Percentiles rank a stretch among this genome's conserved stretches.
phyloP scores from a whole-genome alignment of 2,113 vertebrate genomes.

The Anser brachyrhynchus region DNA sequence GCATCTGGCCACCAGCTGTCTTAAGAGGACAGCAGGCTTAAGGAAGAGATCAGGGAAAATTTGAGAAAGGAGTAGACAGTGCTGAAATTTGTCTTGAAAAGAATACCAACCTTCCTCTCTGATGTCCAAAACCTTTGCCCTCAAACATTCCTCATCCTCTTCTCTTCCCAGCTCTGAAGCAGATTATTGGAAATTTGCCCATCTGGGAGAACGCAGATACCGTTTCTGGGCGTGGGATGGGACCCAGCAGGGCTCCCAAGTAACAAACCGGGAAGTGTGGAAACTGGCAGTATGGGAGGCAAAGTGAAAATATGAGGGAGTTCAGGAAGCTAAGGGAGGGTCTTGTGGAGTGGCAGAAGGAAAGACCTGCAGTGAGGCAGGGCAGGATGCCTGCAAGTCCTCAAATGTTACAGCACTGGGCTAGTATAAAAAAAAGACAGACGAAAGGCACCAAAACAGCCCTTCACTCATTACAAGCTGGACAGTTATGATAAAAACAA shows the following conservation, averaged over 20 bases:
- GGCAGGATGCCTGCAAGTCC: background rate
- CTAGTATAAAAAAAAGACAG: background rate
- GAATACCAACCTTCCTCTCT: background rate
- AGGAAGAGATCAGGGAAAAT: background rate
- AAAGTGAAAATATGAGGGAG: background rate
- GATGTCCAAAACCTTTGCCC: conserved; percentile 37
- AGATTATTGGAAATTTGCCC: background rate
- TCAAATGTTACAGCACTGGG: background rate
- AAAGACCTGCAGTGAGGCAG: background rate
- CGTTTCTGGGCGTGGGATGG: background rate
- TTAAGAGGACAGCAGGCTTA: background rate
- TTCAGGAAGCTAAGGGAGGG: background rate
- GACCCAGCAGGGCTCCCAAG: background rate
- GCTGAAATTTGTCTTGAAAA: background rate
- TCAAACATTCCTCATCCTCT: background rate
- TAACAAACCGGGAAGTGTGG: background rate
- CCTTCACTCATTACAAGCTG: background rate
- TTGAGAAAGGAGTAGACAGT: background rate
- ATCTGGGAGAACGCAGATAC: background rate
- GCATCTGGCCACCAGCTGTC: conserved; percentile 58
- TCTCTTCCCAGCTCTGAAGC: background rate
- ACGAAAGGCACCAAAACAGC: background rate
- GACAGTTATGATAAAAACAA: background rate
- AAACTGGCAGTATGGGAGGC: background rate
- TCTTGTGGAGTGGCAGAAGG: background rate